Conservation (phyloP, 1,140 invertebrate species). For the Meloidogyne exigua region DNA sequence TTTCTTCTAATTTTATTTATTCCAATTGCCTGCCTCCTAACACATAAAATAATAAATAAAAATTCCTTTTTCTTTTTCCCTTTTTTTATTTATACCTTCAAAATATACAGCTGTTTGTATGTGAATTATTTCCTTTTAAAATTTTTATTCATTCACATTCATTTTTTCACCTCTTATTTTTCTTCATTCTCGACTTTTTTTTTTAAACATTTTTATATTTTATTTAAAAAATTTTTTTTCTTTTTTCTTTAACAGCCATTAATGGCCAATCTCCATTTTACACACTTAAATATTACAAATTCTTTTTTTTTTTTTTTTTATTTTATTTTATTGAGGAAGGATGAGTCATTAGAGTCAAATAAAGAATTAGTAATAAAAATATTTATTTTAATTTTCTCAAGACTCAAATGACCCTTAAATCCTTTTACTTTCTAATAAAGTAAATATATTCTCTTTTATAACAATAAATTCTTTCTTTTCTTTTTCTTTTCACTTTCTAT, state of each 20-base stretch:
- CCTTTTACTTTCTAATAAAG: too few species aligned
- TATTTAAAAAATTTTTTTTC: not conserved
- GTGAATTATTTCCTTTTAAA: not conserved
- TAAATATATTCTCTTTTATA: too few species aligned
- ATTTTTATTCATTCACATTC: not conserved
- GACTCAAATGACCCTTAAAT: too few species aligned
- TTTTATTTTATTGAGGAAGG: not conserved
- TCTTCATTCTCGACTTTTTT: not conserved
- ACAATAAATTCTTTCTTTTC: too few species aligned
- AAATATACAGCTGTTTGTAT: conserved; percentile 2
- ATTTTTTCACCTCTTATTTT: not conserved
- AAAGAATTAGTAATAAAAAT: too few species aligned
- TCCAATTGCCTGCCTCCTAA: not conserved
- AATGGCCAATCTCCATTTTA: not conserved
- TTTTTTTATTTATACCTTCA: not conserved
- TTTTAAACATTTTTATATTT: conserved; percentile 2
- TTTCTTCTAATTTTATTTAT: not conserved
- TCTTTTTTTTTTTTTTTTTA: not conserved
- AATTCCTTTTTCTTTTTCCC: not conserved
- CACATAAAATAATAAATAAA: not conserved
- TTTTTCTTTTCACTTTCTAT: too few species aligned
- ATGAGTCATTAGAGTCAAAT: not conserved
- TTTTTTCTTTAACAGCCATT: not conserved
- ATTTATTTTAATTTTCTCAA: too few species aligned
- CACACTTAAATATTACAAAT: not conserved